Evolutionary conservation across 2,888 invertebrate species (phyloP), one percentile per base, ranked within the genome.

Genomic region (Luperina nickerlii): DNA sequence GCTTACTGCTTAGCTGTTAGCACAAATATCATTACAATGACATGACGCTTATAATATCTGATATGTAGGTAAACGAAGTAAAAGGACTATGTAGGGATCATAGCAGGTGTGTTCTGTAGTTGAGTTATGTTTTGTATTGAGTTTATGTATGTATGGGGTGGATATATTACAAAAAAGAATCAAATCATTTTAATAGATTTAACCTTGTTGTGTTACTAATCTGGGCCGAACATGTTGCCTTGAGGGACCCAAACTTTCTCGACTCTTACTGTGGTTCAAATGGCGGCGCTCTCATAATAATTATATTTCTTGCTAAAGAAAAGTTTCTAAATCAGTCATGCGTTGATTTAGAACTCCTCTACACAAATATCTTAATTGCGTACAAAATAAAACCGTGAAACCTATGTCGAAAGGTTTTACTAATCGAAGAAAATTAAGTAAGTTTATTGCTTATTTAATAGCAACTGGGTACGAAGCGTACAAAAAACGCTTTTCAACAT

Each of bases 1-100:
- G 85, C 90, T 87, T 82, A 71, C 11, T 80, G 86, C 87, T 88
- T 62, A 38, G n/a, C n/a, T n/a, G n/a, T n/a, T n/a, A n/a, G 7
- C 60, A 51, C 13, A 70, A 38, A 42, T 65, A 63, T 57, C 38
- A 18, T 18, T 57, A 27, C 13, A 8, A 15, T 51, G 5, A n/a
- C 11, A 27, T 20, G 32, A n/a, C 6, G 18, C 24, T 6, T 42
- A 11, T 18, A 8, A 48, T 24, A 51, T 24, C 24, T 27, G 13
- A 24, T 38, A 38, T 15, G 38, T 42, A 66, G 20, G 32, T 38
- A 8, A 63, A 63, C 8, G 18, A 32, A 13, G 18, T 3, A 15
- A 63, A 63, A 63, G 3, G 3, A 32, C 8, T 32, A 63, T 15
- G 27, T 15, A 62, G 27, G 62, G 27, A 27, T 27, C 15, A 27